A percentile compares a stretch with the other conserved stretches of the same genome.
Conservation (phyloP, 2,113 vertebrate species). For the Pelecanoides urinatrix region DNA sequence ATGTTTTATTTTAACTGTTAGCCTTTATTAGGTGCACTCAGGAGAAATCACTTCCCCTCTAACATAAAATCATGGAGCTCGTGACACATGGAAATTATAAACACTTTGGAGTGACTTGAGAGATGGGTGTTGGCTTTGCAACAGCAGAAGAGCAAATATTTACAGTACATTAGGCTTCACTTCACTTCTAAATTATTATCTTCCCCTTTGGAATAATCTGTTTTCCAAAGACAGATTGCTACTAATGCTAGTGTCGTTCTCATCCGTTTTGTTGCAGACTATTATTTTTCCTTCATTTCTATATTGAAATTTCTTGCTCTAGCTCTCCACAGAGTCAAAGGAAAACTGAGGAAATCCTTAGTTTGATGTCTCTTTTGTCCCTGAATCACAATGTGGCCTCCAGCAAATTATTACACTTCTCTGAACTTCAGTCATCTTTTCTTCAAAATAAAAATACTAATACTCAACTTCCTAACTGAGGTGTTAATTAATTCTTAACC, state of each 20-base stretch:
- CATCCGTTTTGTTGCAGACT: not conserved
- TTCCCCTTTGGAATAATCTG: conserved; percentile 23
- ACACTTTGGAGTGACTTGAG: conserved; percentile 54
- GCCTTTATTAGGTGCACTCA: conserved; percentile 45
- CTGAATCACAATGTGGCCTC: not conserved
- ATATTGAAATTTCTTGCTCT: not conserved
- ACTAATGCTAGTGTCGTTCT: not conserved
- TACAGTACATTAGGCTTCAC: conserved; percentile 23
- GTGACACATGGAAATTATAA: conserved; percentile 54
- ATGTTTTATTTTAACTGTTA: conserved; percentile 57
- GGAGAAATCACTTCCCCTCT: conserved; percentile 36
- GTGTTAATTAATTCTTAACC: not conserved
- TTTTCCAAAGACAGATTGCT: conserved; percentile 16
- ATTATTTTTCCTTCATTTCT: not conserved
- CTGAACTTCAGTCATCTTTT: not conserved
- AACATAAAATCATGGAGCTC: conserved; percentile 29
- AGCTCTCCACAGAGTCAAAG: not conserved
- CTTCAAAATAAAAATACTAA: not conserved
- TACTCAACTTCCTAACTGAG: not conserved
- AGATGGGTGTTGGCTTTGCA: conserved; percentile 50
- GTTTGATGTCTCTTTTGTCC: not conserved
- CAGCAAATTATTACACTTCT: not conserved
- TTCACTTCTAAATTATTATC: conserved; percentile 54
- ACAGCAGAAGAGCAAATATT: conserved; percentile 56
- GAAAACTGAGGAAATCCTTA: not conserved